phyloP scores from a whole-genome alignment of 2,888 invertebrate species.

The Cecidostiba fungosa region DNA sequence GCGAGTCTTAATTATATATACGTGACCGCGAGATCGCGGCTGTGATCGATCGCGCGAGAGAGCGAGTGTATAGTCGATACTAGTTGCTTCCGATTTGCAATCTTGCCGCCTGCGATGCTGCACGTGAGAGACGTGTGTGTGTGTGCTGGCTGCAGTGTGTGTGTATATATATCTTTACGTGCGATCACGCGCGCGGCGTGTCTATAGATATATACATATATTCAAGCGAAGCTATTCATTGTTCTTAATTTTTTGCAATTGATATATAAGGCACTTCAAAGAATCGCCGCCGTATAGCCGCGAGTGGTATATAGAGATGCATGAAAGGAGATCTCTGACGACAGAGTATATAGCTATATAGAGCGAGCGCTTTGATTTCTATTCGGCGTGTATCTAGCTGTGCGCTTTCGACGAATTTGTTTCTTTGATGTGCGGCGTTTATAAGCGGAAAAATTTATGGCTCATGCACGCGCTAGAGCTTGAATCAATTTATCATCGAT shows the following conservation, averaged over 20 bases:
- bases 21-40: not conserved
- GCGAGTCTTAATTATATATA: conserved; percentile 35
- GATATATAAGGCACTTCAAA: conserved; percentile 48
- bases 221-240: conserved; percentile 29
- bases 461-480: not conserved
- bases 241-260: conserved; percentile 53
- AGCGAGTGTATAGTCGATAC: conserved; percentile 1
- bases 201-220: not conserved
- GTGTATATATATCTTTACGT: not conserved
- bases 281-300: conserved; percentile 36
- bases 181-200: not conserved
- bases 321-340: conserved; percentile 12
- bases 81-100: conserved; percentile 33
- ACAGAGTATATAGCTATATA: not conserved
- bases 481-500: conserved; percentile 39
- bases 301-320: not conserved
- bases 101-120: not conserved
- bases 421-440: conserved; percentile 44
- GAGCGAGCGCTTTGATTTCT: conserved; percentile 51
- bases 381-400: conserved; percentile 37
- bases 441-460: conserved; percentile 40
- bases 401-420: conserved; percentile 53
- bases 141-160: not conserved
- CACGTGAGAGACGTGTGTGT: not conserved
- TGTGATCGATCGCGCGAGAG: conserved; percentile 16